Conservation (phyloP, 2,888 invertebrate species). For the Spodoptera littoralis region DNA sequence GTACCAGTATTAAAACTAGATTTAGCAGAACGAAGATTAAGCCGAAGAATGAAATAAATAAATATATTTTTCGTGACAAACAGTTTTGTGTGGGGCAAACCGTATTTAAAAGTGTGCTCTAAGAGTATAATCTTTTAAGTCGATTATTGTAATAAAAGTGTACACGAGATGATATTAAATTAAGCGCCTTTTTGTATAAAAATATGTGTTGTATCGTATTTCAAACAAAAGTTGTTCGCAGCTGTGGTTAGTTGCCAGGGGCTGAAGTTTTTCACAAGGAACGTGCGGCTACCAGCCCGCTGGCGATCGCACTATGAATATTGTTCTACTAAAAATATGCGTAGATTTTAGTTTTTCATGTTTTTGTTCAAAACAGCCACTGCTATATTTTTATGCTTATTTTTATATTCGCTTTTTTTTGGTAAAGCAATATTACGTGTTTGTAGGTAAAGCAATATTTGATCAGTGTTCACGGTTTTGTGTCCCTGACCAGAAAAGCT, state of each 20-base stretch:
- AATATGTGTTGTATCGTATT: conserved; percentile 47
- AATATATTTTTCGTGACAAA: too few relatives aligned
- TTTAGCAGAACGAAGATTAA: too few relatives aligned
- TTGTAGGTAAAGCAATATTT: too few relatives aligned
- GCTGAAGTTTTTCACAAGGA: conserved; percentile 49
- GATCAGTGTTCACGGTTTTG: too few relatives aligned
- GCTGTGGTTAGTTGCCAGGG: conserved; percentile 37
- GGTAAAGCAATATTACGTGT: too few relatives aligned
- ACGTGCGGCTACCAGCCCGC: conserved; percentile 28
- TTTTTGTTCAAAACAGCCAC: conserved; percentile 5
- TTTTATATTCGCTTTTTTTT: neutral
- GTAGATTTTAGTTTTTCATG: conserved; percentile 4
- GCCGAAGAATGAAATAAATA: too few relatives aligned
- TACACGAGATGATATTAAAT: conserved; percentile 26
- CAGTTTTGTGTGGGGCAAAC: too few relatives aligned
- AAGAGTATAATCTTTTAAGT: conserved; percentile 13
- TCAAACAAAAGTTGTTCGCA: conserved; percentile 50
- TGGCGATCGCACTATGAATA: conserved; percentile 25
- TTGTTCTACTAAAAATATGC: conserved; percentile 17
- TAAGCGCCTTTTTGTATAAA: conserved; percentile 27
- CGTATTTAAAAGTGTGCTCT: conserved; percentile 1
- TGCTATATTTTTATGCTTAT: neutral
- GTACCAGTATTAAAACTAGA: too few relatives aligned
- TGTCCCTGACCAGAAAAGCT: too few relatives aligned
- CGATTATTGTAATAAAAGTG: conserved; percentile 21